phyloP scores from a whole-genome alignment of 2,113 vertebrate genomes.

The Hippocampus abdominalis region DNA sequence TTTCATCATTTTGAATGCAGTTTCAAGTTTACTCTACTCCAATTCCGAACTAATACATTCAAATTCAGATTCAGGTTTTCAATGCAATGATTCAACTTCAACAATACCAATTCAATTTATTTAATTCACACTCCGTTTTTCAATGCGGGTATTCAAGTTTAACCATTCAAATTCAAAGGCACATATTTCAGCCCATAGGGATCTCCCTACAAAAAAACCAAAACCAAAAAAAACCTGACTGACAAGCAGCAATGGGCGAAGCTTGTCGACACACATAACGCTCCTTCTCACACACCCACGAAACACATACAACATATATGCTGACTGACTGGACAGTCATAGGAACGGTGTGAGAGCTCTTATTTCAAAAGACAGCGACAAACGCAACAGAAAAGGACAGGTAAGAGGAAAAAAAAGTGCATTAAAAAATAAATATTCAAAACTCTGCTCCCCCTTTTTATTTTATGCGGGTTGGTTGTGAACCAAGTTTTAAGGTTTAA shows the following conservation, averaged over 20 bases:
- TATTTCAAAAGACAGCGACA: slow-evolving; percentile 28
- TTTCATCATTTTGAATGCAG: too few species aligned
- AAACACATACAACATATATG: neutral
- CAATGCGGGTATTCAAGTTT: too few species aligned
- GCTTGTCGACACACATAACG: slow-evolving; percentile 31
- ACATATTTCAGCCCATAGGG: too few species aligned
- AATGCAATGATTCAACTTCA: too few species aligned
- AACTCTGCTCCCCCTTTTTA: neutral
- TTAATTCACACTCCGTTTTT: too few species aligned
- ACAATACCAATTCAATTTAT: too few species aligned
- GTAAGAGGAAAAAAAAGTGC: slow-evolving; percentile 21
- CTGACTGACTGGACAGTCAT: slow-evolving; percentile 52
- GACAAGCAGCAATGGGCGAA: slow-evolving; percentile 53
- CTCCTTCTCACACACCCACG: neutral
- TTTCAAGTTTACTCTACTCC: too few species aligned
- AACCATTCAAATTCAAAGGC: too few species aligned
- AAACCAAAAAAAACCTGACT: slow-evolving; percentile 51
- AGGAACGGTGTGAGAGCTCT: slow-evolving; percentile 28
- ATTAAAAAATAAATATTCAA: slow-evolving; percentile 12
- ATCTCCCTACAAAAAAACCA: too few species aligned
- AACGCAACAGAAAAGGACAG: slow-evolving; percentile 36
- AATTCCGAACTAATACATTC: too few species aligned
- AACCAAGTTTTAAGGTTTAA: neutral
- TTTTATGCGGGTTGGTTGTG: neutral
- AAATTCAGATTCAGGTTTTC: too few species aligned